These are phyloP conservation scores for Gambelia wislizenii DNA, from an alignment of 2,797 vertebrate species.

Conservation along the genomic window DNA sequence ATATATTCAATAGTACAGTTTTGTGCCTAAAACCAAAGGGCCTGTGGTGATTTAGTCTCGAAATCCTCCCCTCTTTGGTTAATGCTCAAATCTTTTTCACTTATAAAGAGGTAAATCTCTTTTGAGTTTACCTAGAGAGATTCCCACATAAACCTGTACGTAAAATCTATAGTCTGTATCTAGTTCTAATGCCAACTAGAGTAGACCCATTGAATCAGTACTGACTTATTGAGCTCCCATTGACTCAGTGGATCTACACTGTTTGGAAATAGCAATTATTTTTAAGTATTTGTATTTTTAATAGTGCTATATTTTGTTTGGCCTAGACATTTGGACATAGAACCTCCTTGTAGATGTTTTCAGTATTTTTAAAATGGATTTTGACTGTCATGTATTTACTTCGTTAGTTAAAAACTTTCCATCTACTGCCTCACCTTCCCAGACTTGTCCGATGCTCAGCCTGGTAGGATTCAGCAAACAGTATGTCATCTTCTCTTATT, in stretches of 20 bases:
- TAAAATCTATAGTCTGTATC: background rate
- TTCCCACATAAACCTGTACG: background rate
- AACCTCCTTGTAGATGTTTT: background rate
- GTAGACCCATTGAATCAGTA: too few species aligned
- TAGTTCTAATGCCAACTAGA: too few species aligned
- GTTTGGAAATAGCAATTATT: too few species aligned
- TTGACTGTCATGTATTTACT: conserved; percentile 34
- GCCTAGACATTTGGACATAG: background rate
- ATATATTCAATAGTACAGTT: background rate
- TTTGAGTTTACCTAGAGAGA: background rate
- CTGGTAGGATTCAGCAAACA: conserved; percentile 35
- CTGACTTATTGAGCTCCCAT: background rate
- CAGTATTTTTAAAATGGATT: background rate
- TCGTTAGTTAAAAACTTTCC: conserved; percentile 18
- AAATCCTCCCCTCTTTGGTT: background rate
- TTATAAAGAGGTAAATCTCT: background rate
- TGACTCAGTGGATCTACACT: too few species aligned
- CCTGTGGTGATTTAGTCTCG: background rate
- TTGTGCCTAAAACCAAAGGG: background rate
- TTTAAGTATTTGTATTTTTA: background rate
- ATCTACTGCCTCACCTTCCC: conserved; percentile 21
- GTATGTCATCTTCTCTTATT: conserved; percentile 33
- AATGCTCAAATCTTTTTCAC: background rate
- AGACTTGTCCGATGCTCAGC: conserved; percentile 19
- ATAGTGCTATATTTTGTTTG: background rate